A percentile compares a stretch with the other conserved stretches of the same genome.
phyloP scores from a whole-genome alignment of 2,888 invertebrate genomes.

The Drosophila mimica region DNA sequence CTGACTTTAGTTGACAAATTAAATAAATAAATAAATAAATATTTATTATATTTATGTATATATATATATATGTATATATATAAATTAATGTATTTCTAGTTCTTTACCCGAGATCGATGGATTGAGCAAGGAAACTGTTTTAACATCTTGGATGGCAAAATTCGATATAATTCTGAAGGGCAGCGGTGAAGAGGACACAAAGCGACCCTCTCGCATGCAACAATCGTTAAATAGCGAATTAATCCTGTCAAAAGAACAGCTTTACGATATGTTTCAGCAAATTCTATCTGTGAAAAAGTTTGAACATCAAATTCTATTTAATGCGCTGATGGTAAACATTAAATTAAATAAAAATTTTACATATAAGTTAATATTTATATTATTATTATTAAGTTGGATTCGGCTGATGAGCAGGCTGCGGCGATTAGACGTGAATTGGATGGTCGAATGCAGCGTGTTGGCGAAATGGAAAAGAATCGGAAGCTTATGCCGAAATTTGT shows the following conservation, averaged over 20 bases:
- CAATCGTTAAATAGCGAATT: slow-evolving; percentile 96
- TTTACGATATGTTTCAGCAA: slow-evolving; percentile 99
- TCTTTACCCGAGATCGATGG: slow-evolving; percentile 99
- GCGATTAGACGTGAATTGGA: slow-evolving; percentile 99
- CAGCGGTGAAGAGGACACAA: slow-evolving; percentile 94
- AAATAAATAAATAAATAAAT: too few relatives aligned
- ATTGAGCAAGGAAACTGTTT: slow-evolving; percentile 98
- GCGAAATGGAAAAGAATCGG: slow-evolving; percentile 98
- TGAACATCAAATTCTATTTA: slow-evolving; percentile 99
- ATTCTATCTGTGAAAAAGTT: slow-evolving; percentile 99
- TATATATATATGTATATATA: neutral
- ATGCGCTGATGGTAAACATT: slow-evolving; percentile 94
- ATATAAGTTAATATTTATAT: neutral
- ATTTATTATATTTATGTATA: too few relatives aligned
- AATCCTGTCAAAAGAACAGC: slow-evolving; percentile 98
- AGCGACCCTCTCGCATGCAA: slow-evolving; percentile 94
- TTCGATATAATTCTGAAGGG: slow-evolving; percentile 99
- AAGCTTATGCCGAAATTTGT: slow-evolving; percentile 99
- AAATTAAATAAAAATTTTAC: neutral
- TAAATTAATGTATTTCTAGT: slow-evolving; percentile 85
- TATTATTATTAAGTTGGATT: slow-evolving; percentile 92
- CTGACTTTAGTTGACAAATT: too few relatives aligned
- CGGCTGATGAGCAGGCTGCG: slow-evolving; percentile 99
- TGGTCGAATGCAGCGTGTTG: slow-evolving; percentile 97
- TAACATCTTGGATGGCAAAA: slow-evolving; percentile 99